A percentile compares a stretch with the other conserved stretches of the same genome.
Evolutionary conservation across 92 coral and sea anemone genomes (phyloP).

Genomic region (Virgularia gustaviana): DNA sequence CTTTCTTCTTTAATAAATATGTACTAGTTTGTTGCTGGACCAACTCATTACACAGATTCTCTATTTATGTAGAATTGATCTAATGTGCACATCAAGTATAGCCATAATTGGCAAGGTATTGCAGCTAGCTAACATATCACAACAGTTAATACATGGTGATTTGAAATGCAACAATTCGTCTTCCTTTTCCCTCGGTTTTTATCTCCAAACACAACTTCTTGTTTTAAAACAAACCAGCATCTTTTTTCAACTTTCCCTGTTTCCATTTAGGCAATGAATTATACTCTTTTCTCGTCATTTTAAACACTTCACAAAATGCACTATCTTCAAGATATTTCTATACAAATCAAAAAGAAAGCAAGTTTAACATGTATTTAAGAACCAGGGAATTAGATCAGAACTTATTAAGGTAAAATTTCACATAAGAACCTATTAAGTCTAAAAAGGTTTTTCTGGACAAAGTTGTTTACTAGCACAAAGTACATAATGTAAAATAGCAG

Average conservation of each 20-base stretch:
- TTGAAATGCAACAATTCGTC: background rate
- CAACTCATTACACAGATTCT: too few species aligned
- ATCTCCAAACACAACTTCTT: background rate
- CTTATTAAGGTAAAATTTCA: background rate
- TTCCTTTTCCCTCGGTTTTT: too few species aligned
- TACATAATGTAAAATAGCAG: too few species aligned
- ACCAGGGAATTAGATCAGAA: too few species aligned
- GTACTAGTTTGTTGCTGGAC: too few species aligned
- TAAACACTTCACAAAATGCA: slow-evolving; percentile 47
- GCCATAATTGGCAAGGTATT: too few species aligned
- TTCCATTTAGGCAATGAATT: slow-evolving; percentile 53
- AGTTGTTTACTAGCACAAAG: too few species aligned
- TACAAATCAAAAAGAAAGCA: background rate
- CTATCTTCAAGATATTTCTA: slow-evolving; percentile 48
- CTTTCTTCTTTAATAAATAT: too few species aligned
- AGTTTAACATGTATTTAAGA: too few species aligned
- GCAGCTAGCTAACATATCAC: too few species aligned
- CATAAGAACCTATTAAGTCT: background rate
- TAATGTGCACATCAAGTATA: background rate
- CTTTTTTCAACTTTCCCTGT: slow-evolving; percentile 52
- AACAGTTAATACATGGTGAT: background rate
- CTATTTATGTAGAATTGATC: too few species aligned
- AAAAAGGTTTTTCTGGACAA: background rate
- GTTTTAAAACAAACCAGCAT: slow-evolving; percentile 52
- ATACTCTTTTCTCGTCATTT: slow-evolving; percentile 57